Evolutionary conservation across 92 coral and sea anemone species (phyloP), one percentile per base, ranked within the genome.

Genomic region (Bergia sp.): DNA sequence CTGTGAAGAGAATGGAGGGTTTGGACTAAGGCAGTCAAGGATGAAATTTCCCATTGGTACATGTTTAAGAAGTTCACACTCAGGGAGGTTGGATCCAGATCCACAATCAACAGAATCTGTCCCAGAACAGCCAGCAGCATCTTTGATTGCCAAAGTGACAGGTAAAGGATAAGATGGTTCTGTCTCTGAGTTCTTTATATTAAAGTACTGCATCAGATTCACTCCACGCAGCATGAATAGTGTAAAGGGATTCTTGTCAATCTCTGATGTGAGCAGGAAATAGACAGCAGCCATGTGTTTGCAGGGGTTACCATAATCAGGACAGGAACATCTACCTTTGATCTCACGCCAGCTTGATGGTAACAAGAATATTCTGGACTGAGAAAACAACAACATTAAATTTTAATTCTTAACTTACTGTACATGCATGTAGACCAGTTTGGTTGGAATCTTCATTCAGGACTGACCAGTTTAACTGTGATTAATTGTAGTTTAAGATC

Each of bases 201-300:
- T 89, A 72, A 89, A 89, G 81, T 89, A 75, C 75, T 73, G 82
- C 74, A 82, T 82, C 38, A 89, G 64, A 64, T 89, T 83, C 12
- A 89, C 88, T 72, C 79, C 91, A 5, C 87, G 80, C 16, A 89
- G 57, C 77, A 82, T 64, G 38, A 89, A 89, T 39, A 89, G 58
- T 49, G 91, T 89, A 37, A 89, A 89, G 41, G 91, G 91, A 50
- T 89, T 89, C 81, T 89, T 89, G 91, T 89, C 91, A 37, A 89
- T 89, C 88, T 89, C 91, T 8, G 88, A 82, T 8, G 91, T 89
- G 50, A 89, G 85, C 6, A 89, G 55, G 55, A 89, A 89, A 66
- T 82, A 89, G 40, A 89, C 91, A 1, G 91, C 91, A 12, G 91
- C 91, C 91, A 89, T 82, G 53, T 89, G 91, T 74, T 89, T 89